Evolutionary conservation across 2,797 vertebrate genomes (phyloP).

Genomic region (Brachyalestes nurse): DNA sequence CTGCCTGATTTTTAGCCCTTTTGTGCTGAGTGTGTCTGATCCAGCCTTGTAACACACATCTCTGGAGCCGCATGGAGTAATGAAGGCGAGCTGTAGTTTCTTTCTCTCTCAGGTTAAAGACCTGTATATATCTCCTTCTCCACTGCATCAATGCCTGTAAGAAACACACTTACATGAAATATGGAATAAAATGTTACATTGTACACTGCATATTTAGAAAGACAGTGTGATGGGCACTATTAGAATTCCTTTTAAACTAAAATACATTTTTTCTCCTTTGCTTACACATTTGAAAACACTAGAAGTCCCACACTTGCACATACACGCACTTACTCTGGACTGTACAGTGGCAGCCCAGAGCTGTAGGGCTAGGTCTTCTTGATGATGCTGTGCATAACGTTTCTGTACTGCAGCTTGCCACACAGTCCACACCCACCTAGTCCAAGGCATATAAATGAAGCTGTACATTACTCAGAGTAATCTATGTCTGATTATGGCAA

Average conservation of each 20-base stretch:
- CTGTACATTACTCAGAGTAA: not conserved
- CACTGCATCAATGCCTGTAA: slow-evolving; percentile 86
- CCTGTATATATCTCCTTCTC: slow-evolving; percentile 70
- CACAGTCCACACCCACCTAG: slow-evolving; percentile 69
- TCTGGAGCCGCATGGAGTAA: slow-evolving; percentile 63
- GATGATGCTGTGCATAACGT: slow-evolving; percentile 27
- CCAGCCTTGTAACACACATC: slow-evolving; percentile 77
- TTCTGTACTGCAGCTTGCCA: slow-evolving; percentile 69
- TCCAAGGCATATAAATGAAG: not conserved
- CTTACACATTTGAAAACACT: too few species aligned
- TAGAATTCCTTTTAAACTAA: too few species aligned
- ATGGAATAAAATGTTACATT: slow-evolving; percentile 24
- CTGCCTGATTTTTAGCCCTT: slow-evolving; percentile 70
- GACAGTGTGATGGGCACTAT: too few species aligned
- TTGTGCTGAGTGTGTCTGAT: slow-evolving; percentile 66
- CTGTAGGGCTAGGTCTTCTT: slow-evolving; percentile 40
- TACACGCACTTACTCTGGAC: slow-evolving; percentile 40
- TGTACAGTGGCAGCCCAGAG: slow-evolving; percentile 42
- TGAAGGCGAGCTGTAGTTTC: slow-evolving; percentile 72
- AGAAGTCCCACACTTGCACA: not conserved
- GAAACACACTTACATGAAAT: not conserved
- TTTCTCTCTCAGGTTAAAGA: slow-evolving; percentile 68
- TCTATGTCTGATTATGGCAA: not conserved
- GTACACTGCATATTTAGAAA: not conserved
- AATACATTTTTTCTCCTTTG: too few species aligned